Evolutionary conservation across 2,888 invertebrate species (phyloP), one percentile per base, ranked within the genome.

Genomic region (Caenorhabditis sinica): DNA sequence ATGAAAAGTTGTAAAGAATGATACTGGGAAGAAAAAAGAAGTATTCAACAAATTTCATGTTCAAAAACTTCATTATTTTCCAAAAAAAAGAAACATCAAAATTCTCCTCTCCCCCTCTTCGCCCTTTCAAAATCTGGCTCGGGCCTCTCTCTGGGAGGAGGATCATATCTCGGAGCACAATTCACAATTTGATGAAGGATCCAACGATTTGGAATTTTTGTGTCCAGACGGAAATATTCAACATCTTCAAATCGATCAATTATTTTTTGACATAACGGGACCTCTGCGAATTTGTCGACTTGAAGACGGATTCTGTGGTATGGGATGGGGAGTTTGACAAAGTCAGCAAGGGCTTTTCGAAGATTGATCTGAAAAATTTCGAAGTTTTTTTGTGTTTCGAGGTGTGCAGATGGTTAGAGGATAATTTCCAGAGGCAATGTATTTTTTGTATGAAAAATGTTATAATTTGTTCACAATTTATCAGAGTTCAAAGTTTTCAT

Each of bases 211-310:
- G 43, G 20, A 11, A 23, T 28, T 5, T 5, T 25, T 36, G 71
- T 71, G 23, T 71, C 43, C 63, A 79, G 23, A 20, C 77, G 77
- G 33, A 79, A 69, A 33, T 79, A 79, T 30, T 79, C 77, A 8
- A 63, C 77, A 11, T 36, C 6, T n/a, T 71, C 77, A 30, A 79
- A 79, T 43, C 63, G 17, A 25, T 79, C 61, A 20, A 79, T 23
- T 9, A 68, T 68, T 33, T 17, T 43, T 61, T 79, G 77, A 13
- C 23, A 25, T 30, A 76, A 9, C 23, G 75, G 43, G 15, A 76
- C 58, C 23, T 76, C 66, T 8, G 68, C 65, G 17, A 17, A n/a
- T 9, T 66, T 23, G n/a, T 43, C 45, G 8, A 76, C 36, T 28
- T 68, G 66, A 2, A 60, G 28, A 33, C 75, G 43, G 25, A 76